These are phyloP conservation scores for Cricetomys ansorgei DNA, from an alignment of 2,113 vertebrate species.

Conservation along the genomic window DNA sequence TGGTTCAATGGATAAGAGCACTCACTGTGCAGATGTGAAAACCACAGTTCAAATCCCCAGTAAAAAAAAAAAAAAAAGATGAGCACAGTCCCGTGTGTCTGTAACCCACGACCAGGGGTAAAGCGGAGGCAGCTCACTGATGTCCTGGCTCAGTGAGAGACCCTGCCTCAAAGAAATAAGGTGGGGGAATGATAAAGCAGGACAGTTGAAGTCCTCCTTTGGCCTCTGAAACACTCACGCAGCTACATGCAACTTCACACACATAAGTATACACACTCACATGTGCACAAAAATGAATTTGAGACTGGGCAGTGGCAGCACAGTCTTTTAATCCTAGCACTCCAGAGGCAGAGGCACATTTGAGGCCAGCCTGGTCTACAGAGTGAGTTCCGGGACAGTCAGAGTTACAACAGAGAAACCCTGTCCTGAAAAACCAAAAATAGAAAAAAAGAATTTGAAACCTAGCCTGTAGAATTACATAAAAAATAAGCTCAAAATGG, in stretches of 20 bases:
- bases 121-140: neutral
- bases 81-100: neutral
- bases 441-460: no score
- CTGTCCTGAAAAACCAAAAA: no score
- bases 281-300: neutral
- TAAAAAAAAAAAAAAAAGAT: no score
- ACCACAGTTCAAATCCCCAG: neutral
- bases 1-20: neutral
- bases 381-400: no score
- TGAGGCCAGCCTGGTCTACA: no score
- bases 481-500: constrained; percentile 50
- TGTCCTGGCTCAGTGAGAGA: neutral
- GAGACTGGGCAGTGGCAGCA: no score
- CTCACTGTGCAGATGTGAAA: neutral
- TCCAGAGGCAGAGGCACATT: no score
- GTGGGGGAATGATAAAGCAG: neutral
- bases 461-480: no score
- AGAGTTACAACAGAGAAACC: no score
- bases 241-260: neutral
- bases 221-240: neutral
- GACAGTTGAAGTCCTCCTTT: neutral
- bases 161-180: neutral
- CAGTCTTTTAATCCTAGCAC: no score
- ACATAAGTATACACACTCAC: neutral
- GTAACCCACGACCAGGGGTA: neutral